These are phyloP conservation scores for Gymnorhina tibicen DNA, from an alignment of 2,113 vertebrate species.

Conservation along the genomic window DNA sequence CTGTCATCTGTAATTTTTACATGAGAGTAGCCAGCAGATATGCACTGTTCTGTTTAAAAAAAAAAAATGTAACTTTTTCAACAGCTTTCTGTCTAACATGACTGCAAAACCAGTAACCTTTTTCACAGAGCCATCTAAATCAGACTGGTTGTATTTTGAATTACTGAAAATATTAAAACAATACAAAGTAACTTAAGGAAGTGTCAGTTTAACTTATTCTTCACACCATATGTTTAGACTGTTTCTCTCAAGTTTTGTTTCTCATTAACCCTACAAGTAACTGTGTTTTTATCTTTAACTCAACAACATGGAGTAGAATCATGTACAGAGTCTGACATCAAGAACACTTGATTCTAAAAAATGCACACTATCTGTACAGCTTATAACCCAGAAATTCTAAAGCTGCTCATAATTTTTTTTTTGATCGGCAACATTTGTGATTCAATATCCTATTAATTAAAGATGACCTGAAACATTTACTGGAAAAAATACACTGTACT, in stretches of 20 bases:
- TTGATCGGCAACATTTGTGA: neutral
- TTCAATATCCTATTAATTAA: neutral
- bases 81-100: neutral
- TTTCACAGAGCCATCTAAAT: neutral
- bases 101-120: neutral
- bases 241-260: neutral
- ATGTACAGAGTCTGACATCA: neutral
- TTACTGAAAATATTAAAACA: conserved; percentile 4
- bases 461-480: neutral
- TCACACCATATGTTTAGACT: neutral
- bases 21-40: neutral
- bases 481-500: neutral
- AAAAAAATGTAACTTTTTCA: neutral
- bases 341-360: neutral
- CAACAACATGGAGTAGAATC: neutral
- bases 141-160: neutral
- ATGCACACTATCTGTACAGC: neutral
- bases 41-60: neutral
- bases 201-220: neutral
- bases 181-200: neutral
- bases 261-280: neutral
- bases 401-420: neutral
- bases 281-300: neutral
- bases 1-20: neutral
- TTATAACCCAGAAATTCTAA: neutral